phyloP scores from a whole-genome alignment of 2,113 vertebrate species.

The Eretmochelys imbricata region DNA sequence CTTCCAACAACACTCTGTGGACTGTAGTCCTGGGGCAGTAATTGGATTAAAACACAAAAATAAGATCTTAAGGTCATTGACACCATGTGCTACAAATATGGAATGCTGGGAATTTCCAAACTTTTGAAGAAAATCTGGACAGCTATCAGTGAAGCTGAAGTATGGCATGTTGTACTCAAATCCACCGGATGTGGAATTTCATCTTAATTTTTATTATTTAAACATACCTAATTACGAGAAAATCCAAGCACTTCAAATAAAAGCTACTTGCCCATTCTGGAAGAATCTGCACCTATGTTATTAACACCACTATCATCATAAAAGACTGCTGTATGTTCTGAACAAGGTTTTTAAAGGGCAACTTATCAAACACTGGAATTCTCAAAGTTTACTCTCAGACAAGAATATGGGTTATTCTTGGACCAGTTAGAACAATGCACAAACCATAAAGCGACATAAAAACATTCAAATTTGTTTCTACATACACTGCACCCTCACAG shows the following conservation, averaged over 20 bases:
- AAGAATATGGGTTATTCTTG: constrained; percentile 3
- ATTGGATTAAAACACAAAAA: not conserved
- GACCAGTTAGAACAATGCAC: not conserved
- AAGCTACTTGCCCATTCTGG: not conserved
- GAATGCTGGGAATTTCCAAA: not conserved
- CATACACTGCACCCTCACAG: not conserved
- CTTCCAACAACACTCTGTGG: not conserved
- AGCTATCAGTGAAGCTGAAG: not conserved
- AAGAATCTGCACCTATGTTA: not conserved
- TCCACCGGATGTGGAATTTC: not conserved
- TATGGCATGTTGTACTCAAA: not conserved
- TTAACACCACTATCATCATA: not conserved
- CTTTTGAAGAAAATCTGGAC: not conserved
- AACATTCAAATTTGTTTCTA: not conserved
- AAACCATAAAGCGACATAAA: not conserved
- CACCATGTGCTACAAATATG: not conserved
- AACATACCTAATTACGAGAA: not conserved
- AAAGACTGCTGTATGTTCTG: not conserved
- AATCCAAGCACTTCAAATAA: not conserved
- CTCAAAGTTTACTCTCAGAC: not conserved
- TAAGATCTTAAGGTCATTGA: not conserved
- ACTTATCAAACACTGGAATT: constrained; percentile 4
- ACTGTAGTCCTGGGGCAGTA: not conserved
- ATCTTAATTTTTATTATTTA: not conserved
- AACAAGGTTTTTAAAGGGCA: not conserved